These are phyloP conservation scores for Phrynocephalus guinanensis DNA, from an alignment of 2,797 vertebrate genomes.

Conservation along the genomic window DNA sequence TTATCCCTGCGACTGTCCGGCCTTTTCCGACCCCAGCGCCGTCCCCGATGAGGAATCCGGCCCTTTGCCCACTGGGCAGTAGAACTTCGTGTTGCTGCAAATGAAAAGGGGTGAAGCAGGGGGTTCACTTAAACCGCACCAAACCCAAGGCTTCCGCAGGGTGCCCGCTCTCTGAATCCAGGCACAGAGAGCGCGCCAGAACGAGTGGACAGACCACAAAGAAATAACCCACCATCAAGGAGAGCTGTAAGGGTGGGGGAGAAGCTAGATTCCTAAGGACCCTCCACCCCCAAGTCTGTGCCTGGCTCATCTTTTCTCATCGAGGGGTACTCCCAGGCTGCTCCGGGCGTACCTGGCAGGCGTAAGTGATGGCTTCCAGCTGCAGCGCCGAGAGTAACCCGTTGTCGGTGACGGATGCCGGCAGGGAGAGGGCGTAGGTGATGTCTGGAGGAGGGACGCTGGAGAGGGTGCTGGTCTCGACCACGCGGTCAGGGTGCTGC, in stretches of 20 bases:
- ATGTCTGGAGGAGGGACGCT: slow-evolving; percentile 97
- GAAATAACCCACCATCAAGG: no score
- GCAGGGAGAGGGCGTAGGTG: slow-evolving; percentile 90
- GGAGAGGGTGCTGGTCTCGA: slow-evolving; percentile 97
- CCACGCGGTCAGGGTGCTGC: slow-evolving; percentile 95
- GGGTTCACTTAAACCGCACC: no score
- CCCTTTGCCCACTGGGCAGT: slow-evolving; percentile 91
- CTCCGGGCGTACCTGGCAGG: slow-evolving; percentile 88
- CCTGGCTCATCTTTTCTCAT: no score
- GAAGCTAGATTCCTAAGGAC: no score
- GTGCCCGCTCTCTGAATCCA: background rate
- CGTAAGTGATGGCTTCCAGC: slow-evolving; percentile 95
- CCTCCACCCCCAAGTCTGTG: no score
- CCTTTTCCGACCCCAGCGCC: slow-evolving; percentile 97
- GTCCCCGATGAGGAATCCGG: slow-evolving; percentile 96
- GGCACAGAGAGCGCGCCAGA: no score
- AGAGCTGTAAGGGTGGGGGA: no score
- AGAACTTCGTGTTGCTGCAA: slow-evolving; percentile 96
- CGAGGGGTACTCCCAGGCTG: no score
- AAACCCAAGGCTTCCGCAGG: background rate
- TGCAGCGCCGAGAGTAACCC: slow-evolving; percentile 94
- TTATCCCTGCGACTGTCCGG: slow-evolving; percentile 95
- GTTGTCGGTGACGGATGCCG: slow-evolving; percentile 74
- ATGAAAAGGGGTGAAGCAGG: background rate
- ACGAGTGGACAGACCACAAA: no score